A percentile compares a stretch with the other conserved stretches of the same genome.
Conservation (phyloP, 2,888 invertebrate genomes). For the Agonopterix subpropinquella region DNA sequence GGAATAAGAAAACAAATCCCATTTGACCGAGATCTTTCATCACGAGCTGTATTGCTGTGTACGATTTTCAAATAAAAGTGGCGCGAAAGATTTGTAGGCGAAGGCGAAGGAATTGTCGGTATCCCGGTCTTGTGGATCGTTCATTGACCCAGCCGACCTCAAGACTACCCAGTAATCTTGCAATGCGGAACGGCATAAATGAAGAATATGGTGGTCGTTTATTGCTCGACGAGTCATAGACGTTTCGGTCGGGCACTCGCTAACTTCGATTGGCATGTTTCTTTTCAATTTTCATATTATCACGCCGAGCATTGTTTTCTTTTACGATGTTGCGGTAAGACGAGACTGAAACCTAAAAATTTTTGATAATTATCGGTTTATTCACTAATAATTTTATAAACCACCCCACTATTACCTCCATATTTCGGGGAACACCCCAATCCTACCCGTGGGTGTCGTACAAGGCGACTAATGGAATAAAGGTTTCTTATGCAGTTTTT, state of each 20-base stretch:
- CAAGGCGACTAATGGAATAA: too few species aligned
- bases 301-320: too few species aligned
- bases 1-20: slow-evolving; percentile 3
- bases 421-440: too few species aligned
- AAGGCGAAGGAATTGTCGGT: slow-evolving; percentile 32
- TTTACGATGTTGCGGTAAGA: too few species aligned
- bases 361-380: too few species aligned
- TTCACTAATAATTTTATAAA: too few species aligned
- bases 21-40: slow-evolving; percentile 6
- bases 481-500: too few species aligned
- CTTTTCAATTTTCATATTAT: slow-evolving; percentile 2
- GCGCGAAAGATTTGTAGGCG: slow-evolving; percentile 29
- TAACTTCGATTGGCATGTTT: slow-evolving; percentile 1
- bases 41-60: slow-evolving; percentile 5
- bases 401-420: too few species aligned
- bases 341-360: too few species aligned
- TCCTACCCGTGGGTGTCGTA: too few species aligned
- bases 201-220: slow-evolving; percentile 40
- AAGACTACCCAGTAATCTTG: slow-evolving; percentile 41
- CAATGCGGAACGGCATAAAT: slow-evolving; percentile 47
- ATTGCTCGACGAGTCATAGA: slow-evolving; percentile 24
- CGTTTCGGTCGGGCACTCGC: slow-evolving; percentile 21
- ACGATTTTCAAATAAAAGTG: slow-evolving; percentile 23
- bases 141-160: slow-evolving; percentile 18
- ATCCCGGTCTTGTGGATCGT: slow-evolving; percentile 13